Evolutionary conservation across 2,797 vertebrate species (phyloP), one percentile per base, ranked within the genome.

Genomic region (Schizopygopsis pylzovi): DNA sequence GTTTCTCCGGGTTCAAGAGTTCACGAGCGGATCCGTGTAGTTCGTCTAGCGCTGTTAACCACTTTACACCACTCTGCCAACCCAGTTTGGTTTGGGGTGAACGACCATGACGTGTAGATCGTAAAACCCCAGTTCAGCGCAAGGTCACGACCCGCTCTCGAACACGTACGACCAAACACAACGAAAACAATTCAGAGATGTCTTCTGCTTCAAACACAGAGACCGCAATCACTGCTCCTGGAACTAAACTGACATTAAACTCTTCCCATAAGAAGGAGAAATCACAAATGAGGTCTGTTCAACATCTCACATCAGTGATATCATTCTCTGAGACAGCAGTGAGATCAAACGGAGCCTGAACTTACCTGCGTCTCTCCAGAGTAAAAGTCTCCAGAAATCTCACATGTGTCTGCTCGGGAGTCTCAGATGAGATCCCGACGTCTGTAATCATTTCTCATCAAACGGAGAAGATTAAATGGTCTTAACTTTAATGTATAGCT

Each of bases 51-150:
- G 90, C 79, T 89, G 90, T 92, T 91, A 41, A 93, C 93, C 91
- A 83, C 92, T 92, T 49, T 90, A 93, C 91, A 90, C 92, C 92
- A 90, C 90, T 87, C 89, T 94, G 93, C 94, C 93, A 94, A 92
- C 93, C 89, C 90, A 88, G 1, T 28, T 91, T 93, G 93, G 93
- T 93, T 94, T 94, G 92, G 92, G 93, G 90, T 92, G 92, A 94
- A 91, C 90, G 91, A 93, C 93, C 90, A 88, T 92, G 91, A 93
- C 91, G 87, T 87, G 89, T 91, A 90, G 87, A 90, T 91, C 92
- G 87, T 94, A 94, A 94, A 94, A 94, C 49, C 76, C 87, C 90
- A n/a, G 90, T 73, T 86, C 61, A 83, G 63, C 76, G 15, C 9
- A 11, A 77, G 82, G 80, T 86, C 82, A 84, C 37, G 20, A n/a